A percentile compares a stretch with the other conserved stretches of the same genome.
Evolutionary conservation across 2,888 invertebrate genomes (phyloP).

Genomic region (Lasiommata megera): DNA sequence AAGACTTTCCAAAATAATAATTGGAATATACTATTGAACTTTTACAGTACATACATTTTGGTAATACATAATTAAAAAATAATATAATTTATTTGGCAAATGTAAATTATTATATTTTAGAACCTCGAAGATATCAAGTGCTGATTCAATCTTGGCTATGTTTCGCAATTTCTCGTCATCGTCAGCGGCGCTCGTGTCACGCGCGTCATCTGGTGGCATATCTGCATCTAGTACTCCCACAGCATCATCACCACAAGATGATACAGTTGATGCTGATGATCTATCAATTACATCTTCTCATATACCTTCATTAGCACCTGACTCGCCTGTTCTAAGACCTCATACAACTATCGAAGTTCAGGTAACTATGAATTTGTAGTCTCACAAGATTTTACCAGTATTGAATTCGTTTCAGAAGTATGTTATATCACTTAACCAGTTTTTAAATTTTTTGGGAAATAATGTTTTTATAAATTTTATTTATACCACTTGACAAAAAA

Average conservation of each 20-base stretch:
- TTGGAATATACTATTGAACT: no score
- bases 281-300: slow-evolving; percentile 86
- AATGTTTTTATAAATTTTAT: no score
- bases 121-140: slow-evolving; percentile 86
- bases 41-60: no score
- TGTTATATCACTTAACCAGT: no score
- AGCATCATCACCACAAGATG: slow-evolving; percentile 88
- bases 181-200: slow-evolving; percentile 80
- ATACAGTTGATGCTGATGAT: slow-evolving; percentile 85
- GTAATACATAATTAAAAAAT: no score
- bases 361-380: slow-evolving; percentile 43
- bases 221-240: slow-evolving; percentile 87
- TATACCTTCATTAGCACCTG: slow-evolving; percentile 80
- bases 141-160: slow-evolving; percentile 90
- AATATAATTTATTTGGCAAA: no score
- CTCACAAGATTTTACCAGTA: neutral
- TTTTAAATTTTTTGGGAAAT: no score
- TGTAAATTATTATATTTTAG: slow-evolving; percentile 43
- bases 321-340: slow-evolving; percentile 81
- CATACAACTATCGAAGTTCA: slow-evolving; percentile 75
- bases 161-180: slow-evolving; percentile 88
- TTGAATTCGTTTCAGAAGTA: no score
- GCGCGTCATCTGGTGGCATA: slow-evolving; percentile 83
- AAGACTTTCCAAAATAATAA: no score
- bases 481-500: no score